Base-by-base conservation (phyloP, 2,797 vertebrate genomes). In the Poeciliopsis presidionis region DNA sequence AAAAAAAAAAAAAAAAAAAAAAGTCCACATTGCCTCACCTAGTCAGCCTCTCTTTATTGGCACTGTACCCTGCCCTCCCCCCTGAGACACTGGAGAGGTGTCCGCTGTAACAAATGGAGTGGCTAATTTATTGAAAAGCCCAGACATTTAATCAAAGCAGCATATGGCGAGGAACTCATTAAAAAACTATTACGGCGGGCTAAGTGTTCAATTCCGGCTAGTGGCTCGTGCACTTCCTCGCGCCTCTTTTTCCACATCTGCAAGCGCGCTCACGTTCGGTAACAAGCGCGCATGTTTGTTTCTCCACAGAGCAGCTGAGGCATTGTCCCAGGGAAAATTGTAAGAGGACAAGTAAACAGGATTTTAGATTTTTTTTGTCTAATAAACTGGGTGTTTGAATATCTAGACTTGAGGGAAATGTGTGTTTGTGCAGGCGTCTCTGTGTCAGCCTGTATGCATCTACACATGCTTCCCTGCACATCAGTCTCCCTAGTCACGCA, bases 161-260 rank as follows among this genome's bases (percentile, higher is more conserved):
- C 90, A 91, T 81, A 89, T 41, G 79, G 86, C 28, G 16, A 78
- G 71, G 80, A 88, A 86, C 86, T 94, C 92, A 94, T 94, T 93
- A 94, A 93, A 94, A 93, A 86, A 88, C 87, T 89, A 94, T 94
- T 93, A 93, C 79, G 89, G 76, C 84, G 84, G 85, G 76, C 81
- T 91, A 89, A 93, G 90, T 81, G 89, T 90, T 90, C 81, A 74
- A 59, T 89, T 92, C 85, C 82, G 78, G 83, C 79, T 73, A 53
- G 78, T 78, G 84, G 86, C 85, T 77, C 77, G 55, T 30, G 47
- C 82, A 79, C 76, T 80, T 84, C 73, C 73, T 87, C 80, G 79
- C 75, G 80, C 55, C n/a, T 33, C 67, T 79, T 57, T 74, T 65
- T 77, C 51, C 79, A 79, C 69, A 79, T 75, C 36, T 72, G 49